Evolutionary conservation across 2,888 invertebrate genomes (phyloP), one percentile per base, ranked within the genome.

Genomic region (Seira ritae): DNA sequence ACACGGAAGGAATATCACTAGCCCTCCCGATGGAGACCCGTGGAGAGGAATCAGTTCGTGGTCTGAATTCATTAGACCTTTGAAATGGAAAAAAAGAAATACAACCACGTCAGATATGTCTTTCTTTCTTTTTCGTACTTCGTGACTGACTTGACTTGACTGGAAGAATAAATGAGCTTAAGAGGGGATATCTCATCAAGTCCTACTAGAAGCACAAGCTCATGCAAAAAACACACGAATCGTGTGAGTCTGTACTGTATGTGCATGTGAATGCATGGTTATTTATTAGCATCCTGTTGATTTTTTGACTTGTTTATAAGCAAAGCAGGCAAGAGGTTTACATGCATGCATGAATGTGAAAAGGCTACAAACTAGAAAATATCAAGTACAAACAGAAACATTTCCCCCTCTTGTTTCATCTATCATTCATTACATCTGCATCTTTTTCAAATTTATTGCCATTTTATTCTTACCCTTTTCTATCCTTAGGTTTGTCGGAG

Each of bases 31-130:
- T 85, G 19, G 88, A 88, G 69, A 87, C 84, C 70, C 88, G 73
- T n/a, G 89, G 89, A 46, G 89, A 89, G n/a, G 87, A 88, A 82
- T 88, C 88, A 46, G 89, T 85, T 83, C 89, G 76, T 73, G 87
- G 72, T 67, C 89, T 75, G 77, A 87, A 88, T 84, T 89, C 87
- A 69, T 78, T 85, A 84, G 80, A 85, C 79, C 84, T 85, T 65
- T n/a, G 17, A 55, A 55, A 55, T 55, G 55, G n/a, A 55, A 55
- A 55, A 55, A 55, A 55, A 55, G 6, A 55, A 55, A 55, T 8
- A 8, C 3, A 55, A 74, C 65, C 67, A 42, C 24, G 67, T 76
- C 10, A 55, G 68, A 68, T 4, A 66, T 55, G 55, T 12, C 3
- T 55, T 55, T 12, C 55, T 55, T 55, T 15, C 12, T 55, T 55